Percentiles rank a stretch among this genome's conserved stretches.
phyloP scores from a whole-genome alignment of 1,140 invertebrate species.

The Ericerus pela region DNA sequence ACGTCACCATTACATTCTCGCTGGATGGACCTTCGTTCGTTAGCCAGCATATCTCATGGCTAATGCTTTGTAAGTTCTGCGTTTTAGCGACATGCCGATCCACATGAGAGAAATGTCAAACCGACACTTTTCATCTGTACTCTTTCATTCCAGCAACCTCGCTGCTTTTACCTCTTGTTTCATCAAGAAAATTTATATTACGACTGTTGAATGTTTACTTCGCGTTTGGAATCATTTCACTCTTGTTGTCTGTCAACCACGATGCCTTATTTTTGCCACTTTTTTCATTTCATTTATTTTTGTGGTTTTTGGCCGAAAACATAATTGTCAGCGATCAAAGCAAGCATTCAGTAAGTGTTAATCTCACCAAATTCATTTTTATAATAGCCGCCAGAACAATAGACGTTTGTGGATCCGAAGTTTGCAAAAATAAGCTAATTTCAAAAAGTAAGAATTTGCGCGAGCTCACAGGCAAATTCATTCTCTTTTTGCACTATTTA shows the following conservation, averaged over 20 bases:
- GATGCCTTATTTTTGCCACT: slow-evolving; percentile 38
- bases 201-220: slow-evolving; percentile 33
- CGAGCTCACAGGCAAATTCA: too few species aligned
- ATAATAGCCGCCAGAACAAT: too few species aligned
- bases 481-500: too few species aligned
- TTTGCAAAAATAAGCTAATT: too few species aligned
- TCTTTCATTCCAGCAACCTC: slow-evolving; percentile 21
- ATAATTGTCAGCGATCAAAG: too few species aligned
- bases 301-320: slow-evolving; percentile 34
- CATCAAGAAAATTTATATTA: slow-evolving; percentile 24
- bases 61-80: slow-evolving; percentile 31
- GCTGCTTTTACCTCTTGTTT: slow-evolving; percentile 25
- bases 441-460: too few species aligned
- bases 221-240: slow-evolving; percentile 35
- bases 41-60: slow-evolving; percentile 38
- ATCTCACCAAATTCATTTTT: too few species aligned
- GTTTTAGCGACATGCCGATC: slow-evolving; percentile 9
- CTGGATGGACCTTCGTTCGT: too few species aligned
- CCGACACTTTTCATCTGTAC: slow-evolving; percentile 5
- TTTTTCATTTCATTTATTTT: slow-evolving; percentile 30
- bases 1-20: too few species aligned
- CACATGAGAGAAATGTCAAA: background rate
- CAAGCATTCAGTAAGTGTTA: too few species aligned
- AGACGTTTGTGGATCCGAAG: too few species aligned
- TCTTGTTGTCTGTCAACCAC: slow-evolving; percentile 39